These are phyloP conservation scores for Cephalopterus ornatus DNA, from an alignment of 2,113 vertebrate species.

Conservation along the genomic window DNA sequence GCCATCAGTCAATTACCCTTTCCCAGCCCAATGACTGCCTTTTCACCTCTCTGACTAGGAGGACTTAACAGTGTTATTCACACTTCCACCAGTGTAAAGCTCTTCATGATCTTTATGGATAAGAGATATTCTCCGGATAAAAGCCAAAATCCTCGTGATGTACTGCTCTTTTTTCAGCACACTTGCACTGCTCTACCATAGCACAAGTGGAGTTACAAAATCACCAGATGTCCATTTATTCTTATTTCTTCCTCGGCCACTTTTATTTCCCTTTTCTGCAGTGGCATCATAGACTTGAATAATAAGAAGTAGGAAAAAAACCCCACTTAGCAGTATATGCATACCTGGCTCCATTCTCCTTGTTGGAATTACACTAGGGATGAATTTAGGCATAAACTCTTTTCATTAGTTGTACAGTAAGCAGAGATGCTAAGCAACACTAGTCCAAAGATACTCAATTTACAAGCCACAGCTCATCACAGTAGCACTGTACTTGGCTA, in stretches of 20 bases:
- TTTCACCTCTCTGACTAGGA: conserved; percentile 40
- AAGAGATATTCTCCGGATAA: conserved; percentile 33
- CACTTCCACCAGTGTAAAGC: conserved; percentile 29
- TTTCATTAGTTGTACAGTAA: background rate
- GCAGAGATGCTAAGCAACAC: background rate
- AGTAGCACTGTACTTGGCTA: background rate
- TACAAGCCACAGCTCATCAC: background rate
- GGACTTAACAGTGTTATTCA: conserved; percentile 47
- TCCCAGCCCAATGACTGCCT: conserved; percentile 37
- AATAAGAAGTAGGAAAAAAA: background rate
- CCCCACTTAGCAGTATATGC: background rate
- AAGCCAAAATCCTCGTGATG: background rate
- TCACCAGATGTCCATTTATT: background rate
- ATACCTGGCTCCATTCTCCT: background rate
- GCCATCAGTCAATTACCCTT: conserved; percentile 58
- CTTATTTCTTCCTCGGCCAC: background rate
- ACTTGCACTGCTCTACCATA: background rate
- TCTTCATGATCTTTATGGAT: conserved; percentile 23
- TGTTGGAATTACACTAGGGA: background rate
- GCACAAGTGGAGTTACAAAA: background rate
- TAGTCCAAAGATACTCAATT: background rate
- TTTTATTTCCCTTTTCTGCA: background rate
- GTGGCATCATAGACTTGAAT: background rate
- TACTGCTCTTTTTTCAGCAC: background rate
- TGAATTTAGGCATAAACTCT: background rate